Percentiles rank a stretch among this genome's conserved stretches.
Evolutionary conservation across 2,888 invertebrate species (phyloP).

Genomic region (Lepidonotus clava): DNA sequence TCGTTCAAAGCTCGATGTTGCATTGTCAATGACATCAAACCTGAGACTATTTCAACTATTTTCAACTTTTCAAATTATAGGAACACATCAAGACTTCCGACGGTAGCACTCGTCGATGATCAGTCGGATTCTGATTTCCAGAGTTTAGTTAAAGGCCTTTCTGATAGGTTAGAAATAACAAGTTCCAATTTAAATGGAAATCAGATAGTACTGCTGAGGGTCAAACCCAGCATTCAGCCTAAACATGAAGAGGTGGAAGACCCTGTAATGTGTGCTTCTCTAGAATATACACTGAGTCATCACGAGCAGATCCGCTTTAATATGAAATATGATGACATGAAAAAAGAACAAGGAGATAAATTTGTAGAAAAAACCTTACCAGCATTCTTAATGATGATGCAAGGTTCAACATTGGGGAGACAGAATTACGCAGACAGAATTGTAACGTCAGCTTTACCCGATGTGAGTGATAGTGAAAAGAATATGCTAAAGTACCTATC

Average conservation of each 20-base stretch:
- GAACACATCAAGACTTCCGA: not conserved
- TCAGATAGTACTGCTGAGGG: not conserved
- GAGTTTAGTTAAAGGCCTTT: not conserved
- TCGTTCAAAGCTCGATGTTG: not conserved
- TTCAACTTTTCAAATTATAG: not conserved
- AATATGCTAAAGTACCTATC: not conserved
- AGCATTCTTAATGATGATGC: slow-evolving; percentile 5
- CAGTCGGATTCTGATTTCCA: not conserved
- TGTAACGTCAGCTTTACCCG: not conserved
- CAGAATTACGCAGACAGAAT: not conserved
- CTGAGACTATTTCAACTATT: not conserved
- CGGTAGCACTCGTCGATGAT: not conserved
- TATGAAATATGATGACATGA: not conserved
- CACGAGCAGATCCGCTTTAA: not conserved
- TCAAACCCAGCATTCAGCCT: not conserved
- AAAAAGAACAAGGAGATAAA: not conserved
- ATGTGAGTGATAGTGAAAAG: not conserved
- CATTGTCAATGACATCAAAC: not conserved
- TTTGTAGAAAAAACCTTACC: slow-evolving; percentile 5
- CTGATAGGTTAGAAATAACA: not conserved
- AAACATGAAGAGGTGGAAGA: not conserved
- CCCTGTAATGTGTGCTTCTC: not conserved
- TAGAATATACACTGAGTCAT: not conserved
- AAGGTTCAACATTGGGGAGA: not conserved
- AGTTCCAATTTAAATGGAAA: too few relatives aligned